Conservation (phyloP, 2,797 vertebrate genomes). For the Ceyx erithaca region DNA sequence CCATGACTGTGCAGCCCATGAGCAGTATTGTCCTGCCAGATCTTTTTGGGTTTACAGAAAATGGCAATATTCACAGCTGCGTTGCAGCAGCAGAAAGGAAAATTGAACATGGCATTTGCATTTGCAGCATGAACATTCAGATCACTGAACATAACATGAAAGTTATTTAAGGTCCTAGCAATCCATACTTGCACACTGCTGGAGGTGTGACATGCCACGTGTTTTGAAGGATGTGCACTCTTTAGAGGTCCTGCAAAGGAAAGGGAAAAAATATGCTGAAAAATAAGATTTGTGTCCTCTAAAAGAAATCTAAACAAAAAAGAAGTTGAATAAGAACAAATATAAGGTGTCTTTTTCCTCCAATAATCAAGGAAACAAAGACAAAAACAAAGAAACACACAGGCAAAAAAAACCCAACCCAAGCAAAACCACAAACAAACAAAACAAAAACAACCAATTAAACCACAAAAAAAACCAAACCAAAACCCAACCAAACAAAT, state of each 20-base stretch:
- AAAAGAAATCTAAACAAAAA: not conserved
- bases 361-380: not conserved
- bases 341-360: not conserved
- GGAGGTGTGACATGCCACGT: not conserved
- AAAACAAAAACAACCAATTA: no score
- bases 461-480: no score
- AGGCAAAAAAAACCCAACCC: no score
- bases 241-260: not conserved
- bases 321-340: not conserved
- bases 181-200: not conserved
- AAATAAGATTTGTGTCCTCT: not conserved
- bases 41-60: constrained; percentile 61
- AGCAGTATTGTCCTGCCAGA: constrained; percentile 7
- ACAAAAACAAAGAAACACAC: not conserved
- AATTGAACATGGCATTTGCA: constrained; percentile 71
- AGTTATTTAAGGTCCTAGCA: constrained; percentile 36
- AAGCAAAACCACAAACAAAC: no score
- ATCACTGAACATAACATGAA: constrained; percentile 26
- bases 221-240: not conserved
- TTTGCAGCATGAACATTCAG: constrained; percentile 63
- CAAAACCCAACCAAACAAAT: no score
- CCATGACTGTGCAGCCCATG: constrained; percentile 46
- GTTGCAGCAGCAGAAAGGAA: constrained; percentile 37
- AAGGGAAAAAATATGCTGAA: not conserved
- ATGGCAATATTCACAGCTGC: constrained; percentile 63